A percentile compares a stretch with the other conserved stretches of the same genome.
Evolutionary conservation across 2,113 vertebrate species (phyloP).

Genomic region (Nycticebus coucang): DNA sequence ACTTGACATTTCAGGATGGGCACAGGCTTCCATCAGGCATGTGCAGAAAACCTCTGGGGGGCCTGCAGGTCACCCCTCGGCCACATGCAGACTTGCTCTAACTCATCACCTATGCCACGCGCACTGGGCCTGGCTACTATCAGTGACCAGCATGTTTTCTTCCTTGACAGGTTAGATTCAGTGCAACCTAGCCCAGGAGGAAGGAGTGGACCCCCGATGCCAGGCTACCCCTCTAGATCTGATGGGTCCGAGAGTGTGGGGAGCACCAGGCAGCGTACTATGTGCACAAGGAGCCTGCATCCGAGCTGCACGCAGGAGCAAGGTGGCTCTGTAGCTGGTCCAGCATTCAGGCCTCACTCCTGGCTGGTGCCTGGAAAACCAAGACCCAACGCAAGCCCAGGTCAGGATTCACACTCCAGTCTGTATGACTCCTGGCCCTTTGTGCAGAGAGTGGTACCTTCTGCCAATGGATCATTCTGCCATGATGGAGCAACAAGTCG

Average conservation of each 20-base stretch:
- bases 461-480: background rate
- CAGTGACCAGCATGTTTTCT: background rate
- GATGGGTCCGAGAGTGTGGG: background rate
- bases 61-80: background rate
- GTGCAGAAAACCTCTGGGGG: background rate
- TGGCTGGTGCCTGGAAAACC: background rate
- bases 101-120: background rate
- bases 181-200: background rate
- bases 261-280: background rate
- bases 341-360: background rate
- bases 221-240: slow-evolving; percentile 13
- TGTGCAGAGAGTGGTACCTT: background rate
- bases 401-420: background rate
- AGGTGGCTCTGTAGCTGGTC: background rate
- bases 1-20: background rate
- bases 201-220: background rate
- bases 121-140: fast-evolving
- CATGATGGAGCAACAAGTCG: background rate
- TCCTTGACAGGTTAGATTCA: background rate
- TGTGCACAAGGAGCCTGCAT: background rate
- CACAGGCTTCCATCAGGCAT: background rate
- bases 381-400: background rate
- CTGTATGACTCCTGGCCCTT: background rate
- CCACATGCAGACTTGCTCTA: background rate
- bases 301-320: too few species aligned